Base-by-base conservation (phyloP, 2,888 invertebrate genomes). In the Odontocolon sp. region DNA sequence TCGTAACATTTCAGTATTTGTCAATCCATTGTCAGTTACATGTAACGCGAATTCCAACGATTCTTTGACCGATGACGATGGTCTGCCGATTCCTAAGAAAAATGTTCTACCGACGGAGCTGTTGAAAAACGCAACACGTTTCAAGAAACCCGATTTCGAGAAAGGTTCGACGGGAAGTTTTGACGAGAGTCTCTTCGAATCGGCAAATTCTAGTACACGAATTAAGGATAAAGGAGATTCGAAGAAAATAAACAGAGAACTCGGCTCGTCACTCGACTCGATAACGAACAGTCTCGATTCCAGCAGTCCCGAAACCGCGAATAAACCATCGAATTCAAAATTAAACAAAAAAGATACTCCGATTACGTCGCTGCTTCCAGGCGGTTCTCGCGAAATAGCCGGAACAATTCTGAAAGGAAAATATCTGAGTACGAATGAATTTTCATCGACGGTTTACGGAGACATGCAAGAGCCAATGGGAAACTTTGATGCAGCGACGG, bases 1-100 rank as follows among this genome's bases (percentile, higher is more conserved):
- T 85, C 80, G 91, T 14, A 92, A 93, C 70, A 93, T 95, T 16
- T 93, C 94, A 3, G 92, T 95, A 40, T 93, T 94, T 67, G 93
- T 95, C 45, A 95, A 95, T 84, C 94, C 94, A 2, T 91, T 95
- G 1, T 90, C 88, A 5, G 78, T 86, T 9, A 90, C 87, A 42
- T 87, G 87, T 28, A 87, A 84, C 50, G 86, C 89, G 18, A 88
- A 87, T 79, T 90, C 89, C 0, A 87, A 84, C 18, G 91, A 91
- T 56, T 91, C 90, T 0, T 70, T 89, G 16, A 87, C 87, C 1
- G 90, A 90, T 23, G 88, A 89, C 26, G 90, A 90, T 8, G 77
- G 71, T 23, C 26, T 45, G 40, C 31, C 68, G 14, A 57, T 23
- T 0, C 72, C 68, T 6, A 87, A 87, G 38, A 88, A 86, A 57